These are phyloP conservation scores for Myiotriccus ornatus DNA, from an alignment of 2,797 vertebrate species.

Conservation along the genomic window DNA sequence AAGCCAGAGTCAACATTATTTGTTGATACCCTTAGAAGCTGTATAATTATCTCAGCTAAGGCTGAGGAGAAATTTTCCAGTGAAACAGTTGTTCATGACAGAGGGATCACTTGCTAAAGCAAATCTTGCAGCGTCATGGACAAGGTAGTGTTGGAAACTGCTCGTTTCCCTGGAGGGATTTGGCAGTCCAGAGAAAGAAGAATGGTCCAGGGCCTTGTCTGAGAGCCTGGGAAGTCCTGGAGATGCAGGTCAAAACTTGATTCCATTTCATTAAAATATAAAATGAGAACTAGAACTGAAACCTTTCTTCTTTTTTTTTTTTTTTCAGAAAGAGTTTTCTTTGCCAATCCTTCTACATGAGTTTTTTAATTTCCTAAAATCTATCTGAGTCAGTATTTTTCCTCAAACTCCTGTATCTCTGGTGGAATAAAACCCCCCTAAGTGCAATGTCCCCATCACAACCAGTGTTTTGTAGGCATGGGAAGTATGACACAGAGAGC, in stretches of 20 bases:
- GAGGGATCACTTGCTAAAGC: not conserved
- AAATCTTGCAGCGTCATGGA: not conserved
- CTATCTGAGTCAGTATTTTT: not conserved
- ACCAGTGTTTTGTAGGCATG: not conserved
- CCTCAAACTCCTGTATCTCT: not conserved
- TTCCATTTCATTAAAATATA: not conserved
- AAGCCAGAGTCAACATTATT: not conserved
- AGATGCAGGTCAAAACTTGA: not conserved
- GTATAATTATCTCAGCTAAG: not conserved
- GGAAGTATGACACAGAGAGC: not conserved
- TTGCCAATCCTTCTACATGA: not conserved
- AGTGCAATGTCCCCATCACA: not conserved
- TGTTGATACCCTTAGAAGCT: not conserved
- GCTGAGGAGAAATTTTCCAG: not conserved
- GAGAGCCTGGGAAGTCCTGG: not conserved
- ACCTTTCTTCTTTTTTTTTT: not conserved
- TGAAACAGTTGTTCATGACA: not conserved
- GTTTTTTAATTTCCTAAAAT: not conserved
- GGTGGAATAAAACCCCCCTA: not conserved
- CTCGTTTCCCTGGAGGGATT: not conserved
- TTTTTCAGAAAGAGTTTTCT: not conserved
- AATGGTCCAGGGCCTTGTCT: not conserved
- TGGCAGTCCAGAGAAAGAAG: not conserved
- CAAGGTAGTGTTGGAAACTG: accelerated
- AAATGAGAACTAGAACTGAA: not conserved